phyloP scores from a whole-genome alignment of 2,888 invertebrate species.

The Ommatoiulus sabulosus region DNA sequence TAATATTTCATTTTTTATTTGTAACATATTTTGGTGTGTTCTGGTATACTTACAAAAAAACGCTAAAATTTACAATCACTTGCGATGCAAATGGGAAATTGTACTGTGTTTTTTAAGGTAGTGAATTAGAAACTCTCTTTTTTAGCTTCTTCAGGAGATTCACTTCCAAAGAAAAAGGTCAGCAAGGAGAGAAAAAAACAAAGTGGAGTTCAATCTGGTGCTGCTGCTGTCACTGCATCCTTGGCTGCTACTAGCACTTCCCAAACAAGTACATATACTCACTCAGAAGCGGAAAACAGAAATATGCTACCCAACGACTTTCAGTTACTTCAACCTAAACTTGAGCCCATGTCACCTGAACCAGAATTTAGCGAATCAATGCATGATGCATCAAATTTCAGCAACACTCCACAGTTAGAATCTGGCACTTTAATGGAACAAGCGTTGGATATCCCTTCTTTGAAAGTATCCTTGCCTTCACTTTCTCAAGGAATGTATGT shows the following conservation, averaged over 20 bases:
- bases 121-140: too few relatives aligned
- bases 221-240: background rate
- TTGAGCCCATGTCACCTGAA: slow-evolving; percentile 24
- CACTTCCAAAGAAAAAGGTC: slow-evolving; percentile 18
- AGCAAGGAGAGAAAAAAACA: slow-evolving; percentile 52
- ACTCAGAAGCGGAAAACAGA: background rate
- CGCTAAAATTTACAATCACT: too few relatives aligned
- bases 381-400: slow-evolving; percentile 44
- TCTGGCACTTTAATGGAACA: background rate
- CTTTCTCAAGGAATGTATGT: slow-evolving; percentile 85
- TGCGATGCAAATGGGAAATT: too few relatives aligned
- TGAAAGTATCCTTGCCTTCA: slow-evolving; percentile 68
- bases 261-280: background rate
- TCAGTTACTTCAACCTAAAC: slow-evolving; percentile 32
- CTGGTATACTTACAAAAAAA: too few relatives aligned
- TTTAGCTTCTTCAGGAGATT: slow-evolving; percentile 18
- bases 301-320: background rate
- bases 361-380: background rate
- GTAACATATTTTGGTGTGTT: too few relatives aligned
- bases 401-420: slow-evolving; percentile 23
- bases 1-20: too few relatives aligned
- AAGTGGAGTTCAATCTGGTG: background rate
- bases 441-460: background rate
- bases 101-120: too few relatives aligned
- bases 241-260: background rate